Conservation (phyloP, 1,140 invertebrate genomes). For the Thaumatotibia leucotreta region DNA sequence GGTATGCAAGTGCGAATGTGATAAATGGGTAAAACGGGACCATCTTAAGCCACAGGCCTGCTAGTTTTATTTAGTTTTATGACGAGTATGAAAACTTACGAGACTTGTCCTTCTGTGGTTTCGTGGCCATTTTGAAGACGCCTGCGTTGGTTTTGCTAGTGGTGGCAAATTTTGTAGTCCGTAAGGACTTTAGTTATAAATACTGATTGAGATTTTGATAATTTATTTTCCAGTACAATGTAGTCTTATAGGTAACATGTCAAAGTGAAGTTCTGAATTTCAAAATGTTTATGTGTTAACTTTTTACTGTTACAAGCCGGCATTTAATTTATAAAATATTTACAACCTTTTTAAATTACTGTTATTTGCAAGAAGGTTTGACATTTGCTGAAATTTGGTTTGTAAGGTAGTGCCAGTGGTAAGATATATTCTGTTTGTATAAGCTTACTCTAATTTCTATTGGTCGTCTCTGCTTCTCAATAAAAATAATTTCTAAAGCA, state of each 20-base stretch:
- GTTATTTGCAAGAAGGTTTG: background rate
- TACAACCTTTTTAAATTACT: background rate
- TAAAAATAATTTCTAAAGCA: no score
- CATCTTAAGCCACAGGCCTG: no score
- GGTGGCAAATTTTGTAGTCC: slow-evolving; percentile 18
- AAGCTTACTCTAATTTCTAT: no score
- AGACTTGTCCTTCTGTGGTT: slow-evolving; percentile 51
- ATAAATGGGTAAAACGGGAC: no score
- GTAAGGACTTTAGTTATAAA: slow-evolving; percentile 13
- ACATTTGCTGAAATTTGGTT: background rate
- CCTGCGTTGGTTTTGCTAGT: slow-evolving; percentile 16
- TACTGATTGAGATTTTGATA: slow-evolving; percentile 41
- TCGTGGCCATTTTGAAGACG: slow-evolving; percentile 40
- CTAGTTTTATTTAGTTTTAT: no score
- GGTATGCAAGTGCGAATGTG: no score
- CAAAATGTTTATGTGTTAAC: slow-evolving; percentile 20
- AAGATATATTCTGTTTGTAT: no score
- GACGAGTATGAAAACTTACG: slow-evolving; percentile 34
- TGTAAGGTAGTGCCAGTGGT: no score
- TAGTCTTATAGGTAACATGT: slow-evolving; percentile 15
- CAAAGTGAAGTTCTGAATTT: slow-evolving; percentile 40
- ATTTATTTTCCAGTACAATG: slow-evolving; percentile 6
- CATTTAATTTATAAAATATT: background rate
- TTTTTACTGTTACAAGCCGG: background rate
- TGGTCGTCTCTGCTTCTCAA: no score